Evolutionary conservation across 2,797 vertebrate genomes (phyloP).

Genomic region (Pelobates cultripes): DNA sequence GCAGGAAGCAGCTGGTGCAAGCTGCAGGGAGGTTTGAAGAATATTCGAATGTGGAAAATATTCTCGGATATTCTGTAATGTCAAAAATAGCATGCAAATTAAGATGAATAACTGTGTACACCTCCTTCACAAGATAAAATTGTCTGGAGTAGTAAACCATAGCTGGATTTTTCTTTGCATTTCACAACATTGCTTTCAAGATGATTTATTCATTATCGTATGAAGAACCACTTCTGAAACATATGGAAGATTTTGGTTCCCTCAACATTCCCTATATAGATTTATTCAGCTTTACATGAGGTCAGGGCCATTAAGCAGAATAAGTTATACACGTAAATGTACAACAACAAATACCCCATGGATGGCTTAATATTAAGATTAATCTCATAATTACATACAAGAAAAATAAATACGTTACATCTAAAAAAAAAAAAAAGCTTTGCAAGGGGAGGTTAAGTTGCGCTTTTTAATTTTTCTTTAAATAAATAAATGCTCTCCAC

Average conservation of each 20-base stretch:
- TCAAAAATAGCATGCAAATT: conserved; percentile 44
- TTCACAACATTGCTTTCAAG: not conserved
- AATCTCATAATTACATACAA: too few species aligned
- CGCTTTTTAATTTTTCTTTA: too few species aligned
- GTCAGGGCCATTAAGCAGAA: too few species aligned
- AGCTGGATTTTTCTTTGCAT: not conserved
- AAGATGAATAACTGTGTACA: conserved; percentile 34
- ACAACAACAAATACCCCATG: too few species aligned
- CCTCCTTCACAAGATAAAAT: conserved; percentile 26
- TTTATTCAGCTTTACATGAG: not conserved
- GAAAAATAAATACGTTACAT: too few species aligned
- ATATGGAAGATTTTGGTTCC: not conserved
- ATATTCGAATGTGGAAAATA: conserved; percentile 25
- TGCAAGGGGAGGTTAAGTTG: too few species aligned
- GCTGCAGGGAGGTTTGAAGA: conserved; percentile 41
- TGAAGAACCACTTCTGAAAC: not conserved
- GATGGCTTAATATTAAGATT: too few species aligned
- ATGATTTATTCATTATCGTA: conserved; percentile 39
- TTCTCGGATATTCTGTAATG: conserved; percentile 33
- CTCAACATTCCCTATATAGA: not conserved
- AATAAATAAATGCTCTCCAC: too few species aligned
- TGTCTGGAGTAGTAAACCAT: not conserved
- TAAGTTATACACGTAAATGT: too few species aligned
- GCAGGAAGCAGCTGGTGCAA: conserved; percentile 36
- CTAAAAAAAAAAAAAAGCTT: too few species aligned